These are phyloP conservation scores for Chrysolina americana DNA, from an alignment of 2,888 invertebrate species.

Conservation along the genomic window DNA sequence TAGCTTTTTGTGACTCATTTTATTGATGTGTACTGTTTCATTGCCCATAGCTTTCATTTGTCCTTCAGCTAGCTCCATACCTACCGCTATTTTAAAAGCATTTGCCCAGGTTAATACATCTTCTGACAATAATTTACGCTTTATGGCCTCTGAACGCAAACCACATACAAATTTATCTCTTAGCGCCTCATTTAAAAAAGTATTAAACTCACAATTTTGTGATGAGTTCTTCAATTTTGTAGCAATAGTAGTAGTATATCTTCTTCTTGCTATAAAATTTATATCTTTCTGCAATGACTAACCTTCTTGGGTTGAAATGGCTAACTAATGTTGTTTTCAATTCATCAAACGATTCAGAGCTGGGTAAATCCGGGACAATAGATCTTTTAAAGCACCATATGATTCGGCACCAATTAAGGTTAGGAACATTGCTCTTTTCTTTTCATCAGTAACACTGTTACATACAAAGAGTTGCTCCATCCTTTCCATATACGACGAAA, in stretches of 20 bases:
- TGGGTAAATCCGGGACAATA: neutral
- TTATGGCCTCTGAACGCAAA: slow-evolving; percentile 43
- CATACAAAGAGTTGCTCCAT: too few species aligned
- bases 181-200: slow-evolving; percentile 52
- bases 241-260: neutral
- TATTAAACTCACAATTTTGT: neutral
- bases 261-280: slow-evolving; percentile 16
- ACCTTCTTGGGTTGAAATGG: slow-evolving; percentile 13
- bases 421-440: slow-evolving; percentile 25
- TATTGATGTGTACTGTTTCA: neutral
- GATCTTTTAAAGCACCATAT: too few species aligned
- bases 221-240: slow-evolving; percentile 2
- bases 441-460: slow-evolving; percentile 4
- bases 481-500: too few species aligned
- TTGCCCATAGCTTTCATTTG: slow-evolving; percentile 34
- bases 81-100: slow-evolving; percentile 18
- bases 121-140: slow-evolving; percentile 46
- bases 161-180: slow-evolving; percentile 52
- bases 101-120: slow-evolving; percentile 31
- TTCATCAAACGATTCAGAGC: slow-evolving; percentile 1
- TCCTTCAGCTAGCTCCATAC: slow-evolving; percentile 40
- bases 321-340: slow-evolving; percentile 12
- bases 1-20: slow-evolving; percentile 1
- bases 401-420: slow-evolving; percentile 29
- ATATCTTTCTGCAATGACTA: slow-evolving; percentile 22